Percentiles rank a stretch among this genome's conserved stretches.
Evolutionary conservation across 1,140 invertebrate species (phyloP).

Genomic region (Bathynomus jamesi): DNA sequence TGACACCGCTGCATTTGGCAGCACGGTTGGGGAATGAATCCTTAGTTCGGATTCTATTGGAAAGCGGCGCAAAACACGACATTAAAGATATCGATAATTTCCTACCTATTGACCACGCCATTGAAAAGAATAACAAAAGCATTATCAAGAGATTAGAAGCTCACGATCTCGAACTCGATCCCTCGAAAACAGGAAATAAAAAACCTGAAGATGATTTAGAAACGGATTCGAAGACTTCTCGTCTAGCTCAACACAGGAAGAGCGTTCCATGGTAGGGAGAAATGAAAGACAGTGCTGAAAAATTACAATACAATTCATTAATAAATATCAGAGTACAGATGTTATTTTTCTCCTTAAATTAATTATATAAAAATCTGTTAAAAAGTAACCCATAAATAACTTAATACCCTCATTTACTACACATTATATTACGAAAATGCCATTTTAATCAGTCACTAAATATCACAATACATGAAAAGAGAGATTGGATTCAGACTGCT

Average conservation of each 20-base stretch:
- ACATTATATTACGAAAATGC: too few relatives aligned
- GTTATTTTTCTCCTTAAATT: neutral
- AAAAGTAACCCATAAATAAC: too few relatives aligned
- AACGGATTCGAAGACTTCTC: neutral
- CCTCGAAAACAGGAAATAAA: neutral
- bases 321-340: neutral
- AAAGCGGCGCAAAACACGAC: slow-evolving; percentile 20
- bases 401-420: too few relatives aligned
- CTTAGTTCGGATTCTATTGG: slow-evolving; percentile 30
- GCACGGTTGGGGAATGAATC: slow-evolving; percentile 30
- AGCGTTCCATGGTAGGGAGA: neutral
- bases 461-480: too few relatives aligned
- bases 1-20: slow-evolving; percentile 30
- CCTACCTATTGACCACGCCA: slow-evolving; percentile 29
- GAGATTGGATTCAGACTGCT: too few relatives aligned
- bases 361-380: too few relatives aligned
- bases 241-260: neutral
- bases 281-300: too few relatives aligned
- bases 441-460: too few relatives aligned
- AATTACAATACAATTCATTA: too few relatives aligned
- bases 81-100: slow-evolving; percentile 26
- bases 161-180: too few relatives aligned
- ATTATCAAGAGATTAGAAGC: slow-evolving; percentile 23
- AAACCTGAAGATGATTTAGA: neutral
- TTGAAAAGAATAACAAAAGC: slow-evolving; percentile 23